Evolutionary conservation across 2,888 invertebrate species (phyloP).

Genomic region (Cyaniris semiargus): DNA sequence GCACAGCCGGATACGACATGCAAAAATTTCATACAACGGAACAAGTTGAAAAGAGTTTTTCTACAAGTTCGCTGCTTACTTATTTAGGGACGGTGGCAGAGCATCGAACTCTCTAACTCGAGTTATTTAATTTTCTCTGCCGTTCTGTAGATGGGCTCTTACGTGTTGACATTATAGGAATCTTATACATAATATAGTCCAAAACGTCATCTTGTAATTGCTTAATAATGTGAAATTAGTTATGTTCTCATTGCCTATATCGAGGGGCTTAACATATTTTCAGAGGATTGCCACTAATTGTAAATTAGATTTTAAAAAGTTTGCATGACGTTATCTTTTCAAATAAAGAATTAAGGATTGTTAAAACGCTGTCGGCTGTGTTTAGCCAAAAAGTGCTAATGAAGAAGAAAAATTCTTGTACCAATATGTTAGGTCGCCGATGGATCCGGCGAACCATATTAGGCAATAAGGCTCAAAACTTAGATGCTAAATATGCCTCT

Average conservation of each 20-base stretch:
- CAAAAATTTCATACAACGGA: constrained; percentile 66
- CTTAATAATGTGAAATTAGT: too few species aligned
- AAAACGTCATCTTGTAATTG: not conserved
- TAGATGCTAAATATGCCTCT: not conserved
- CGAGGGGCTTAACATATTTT: too few species aligned
- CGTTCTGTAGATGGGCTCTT: constrained; percentile 63
- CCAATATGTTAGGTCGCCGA: too few species aligned
- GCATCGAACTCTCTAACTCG: constrained; percentile 78
- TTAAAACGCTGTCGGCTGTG: not conserved
- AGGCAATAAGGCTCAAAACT: not conserved
- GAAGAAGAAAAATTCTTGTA: too few species aligned
- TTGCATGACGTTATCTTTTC: too few species aligned
- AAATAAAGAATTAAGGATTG: not conserved
- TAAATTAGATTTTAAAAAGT: too few species aligned
- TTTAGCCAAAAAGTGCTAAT: too few species aligned
- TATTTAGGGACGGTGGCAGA: constrained; percentile 78
- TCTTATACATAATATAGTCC: constrained; percentile 30
- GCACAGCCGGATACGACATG: constrained; percentile 31
- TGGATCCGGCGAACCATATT: too few species aligned
- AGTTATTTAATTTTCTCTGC: constrained; percentile 80
- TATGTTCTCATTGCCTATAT: too few species aligned
- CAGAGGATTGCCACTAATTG: too few species aligned
- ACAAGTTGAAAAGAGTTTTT: constrained; percentile 70
- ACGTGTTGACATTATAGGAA: constrained; percentile 68
- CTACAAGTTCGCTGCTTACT: constrained; percentile 74